Conservation (phyloP, 37 sponge, comb jelly and placozoan species). For the Ephydatia muelleri region DNA sequence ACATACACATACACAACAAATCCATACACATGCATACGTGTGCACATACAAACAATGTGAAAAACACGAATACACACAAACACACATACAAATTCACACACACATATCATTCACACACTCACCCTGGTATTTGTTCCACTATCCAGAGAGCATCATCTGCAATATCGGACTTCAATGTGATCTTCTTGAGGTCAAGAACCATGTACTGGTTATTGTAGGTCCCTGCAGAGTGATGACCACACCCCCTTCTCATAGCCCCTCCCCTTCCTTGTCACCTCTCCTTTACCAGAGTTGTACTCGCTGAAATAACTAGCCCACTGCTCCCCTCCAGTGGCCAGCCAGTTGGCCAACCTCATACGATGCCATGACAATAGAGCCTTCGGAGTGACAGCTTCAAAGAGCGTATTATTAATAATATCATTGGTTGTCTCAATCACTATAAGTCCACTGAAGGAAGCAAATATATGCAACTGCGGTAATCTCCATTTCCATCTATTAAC, state of each 20-base stretch:
- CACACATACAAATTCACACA: not conserved
- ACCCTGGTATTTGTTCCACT: conserved; percentile 81
- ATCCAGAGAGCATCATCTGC: conserved; percentile 65
- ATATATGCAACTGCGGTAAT: too few relatives aligned
- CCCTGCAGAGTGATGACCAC: conserved; percentile 27
- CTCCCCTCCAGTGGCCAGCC: conserved; percentile 43
- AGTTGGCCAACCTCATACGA: conserved; percentile 67
- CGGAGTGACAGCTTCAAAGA: conserved; percentile 37
- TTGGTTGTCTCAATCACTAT: conserved; percentile 75
- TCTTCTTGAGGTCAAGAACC: conserved; percentile 67
- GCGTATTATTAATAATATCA: conserved; percentile 27
- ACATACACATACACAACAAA: too few relatives aligned
- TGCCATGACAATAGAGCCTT: conserved; percentile 68
- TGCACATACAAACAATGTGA: not conserved
- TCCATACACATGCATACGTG: too few relatives aligned
- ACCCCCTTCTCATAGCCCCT: not conserved
- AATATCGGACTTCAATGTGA: conserved; percentile 31
- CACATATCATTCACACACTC: too few relatives aligned
- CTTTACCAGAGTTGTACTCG: conserved; percentile 66
- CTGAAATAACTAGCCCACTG: conserved; percentile 47
- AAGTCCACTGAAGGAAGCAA: conserved; percentile 40
- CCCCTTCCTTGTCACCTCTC: not conserved
- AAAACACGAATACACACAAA: not conserved
- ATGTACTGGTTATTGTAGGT: conserved; percentile 84
- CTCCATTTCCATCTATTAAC: too few relatives aligned